Base-by-base conservation (phyloP, 1,140 invertebrate genomes). In the Drosophila setifemur region DNA sequence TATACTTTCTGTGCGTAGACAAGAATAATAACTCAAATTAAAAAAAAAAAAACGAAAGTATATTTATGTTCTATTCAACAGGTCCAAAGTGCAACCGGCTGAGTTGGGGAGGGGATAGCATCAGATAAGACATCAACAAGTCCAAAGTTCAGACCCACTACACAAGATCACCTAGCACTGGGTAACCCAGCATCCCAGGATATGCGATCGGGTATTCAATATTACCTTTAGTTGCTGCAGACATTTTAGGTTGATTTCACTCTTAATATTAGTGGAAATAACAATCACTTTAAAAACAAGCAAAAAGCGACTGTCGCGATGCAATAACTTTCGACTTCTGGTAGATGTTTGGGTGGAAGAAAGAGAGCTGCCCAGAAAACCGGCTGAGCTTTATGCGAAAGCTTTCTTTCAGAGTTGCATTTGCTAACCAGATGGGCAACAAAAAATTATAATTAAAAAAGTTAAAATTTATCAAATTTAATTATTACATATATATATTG, bases 221-320 rank as follows among this genome's bases (percentile, higher is more conserved):
- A 29, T 55, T 72, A 85, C 81, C 81, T 86, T 86, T 86, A 26
- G 82, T 87, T 47, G 66, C 81, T 28, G 57, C 81, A 42, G 81
- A 86, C 81, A 86, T 86, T 73, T 58, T 81, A 8, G 31, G 9
- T 37, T 18, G 47, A 45, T 43, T 49, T 31, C 25, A 72, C 54
- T 33, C 40, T 43, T 52, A 25, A 16, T 53, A 16, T 29, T 14
- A 45, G 9, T 37, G 21, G 18, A 35, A 26, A 33, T 31, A 39
- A 42, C 14, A 50, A 39, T 28, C 39, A 11, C 55, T 54, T 16
- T 55, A 33, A 9, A 14, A 16, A 53, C 11, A 29, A 57, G 60
- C 12, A 29, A 43, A 21, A 33, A 18, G 23, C 33, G 47, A 60
- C 45, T 19, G 45, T 23, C 28, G 14, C 31, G 9, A 2, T 29